Evolutionary conservation across 2,888 invertebrate species (phyloP), one percentile per base, ranked within the genome.

Genomic region (Sphecodes monilicornis): DNA sequence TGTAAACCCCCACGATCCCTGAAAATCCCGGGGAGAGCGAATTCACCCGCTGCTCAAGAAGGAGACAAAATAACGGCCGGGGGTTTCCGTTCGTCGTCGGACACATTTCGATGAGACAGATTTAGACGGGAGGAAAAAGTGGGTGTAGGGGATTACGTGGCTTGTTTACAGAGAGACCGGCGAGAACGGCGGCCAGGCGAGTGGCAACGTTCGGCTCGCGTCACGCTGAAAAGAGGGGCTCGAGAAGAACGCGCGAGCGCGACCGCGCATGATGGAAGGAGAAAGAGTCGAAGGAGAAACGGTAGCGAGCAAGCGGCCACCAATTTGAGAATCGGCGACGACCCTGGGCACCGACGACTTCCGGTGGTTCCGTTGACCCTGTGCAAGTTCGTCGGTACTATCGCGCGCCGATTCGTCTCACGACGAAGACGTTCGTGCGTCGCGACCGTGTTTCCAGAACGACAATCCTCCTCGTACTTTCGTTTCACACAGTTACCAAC

Each of bases 341-440:
- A 89, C 88, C 88, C 88, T 88, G 88, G 88, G 90, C 92, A 91
- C 90, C 91, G 91, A 90, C 91, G 92, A 93, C 93, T 94, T 94
- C 93, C 94, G 93, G 93, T 90, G 93, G 94, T 90, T 93, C 91
- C 94, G 91, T 94, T 93, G 94, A 94, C 93, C 94, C 92, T 93
- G 91, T 82, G 80, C 80, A 78, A 86, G 90, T 88, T 88, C 81
- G 83, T 90, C 86, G 68, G 11, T n/a, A 4, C 36, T 22, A 26
- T 36, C 22, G 22, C 22, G 36, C 66, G n/a, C 36, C 64, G 39
- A 11, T 11, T 11, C 39, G 22, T 22, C 22, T 36, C 66, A 1
- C n/a, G 54, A 11, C 54, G 54, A 54, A 54, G 54, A n/a, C 54
- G n/a, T n/a, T n/a, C 54, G 54, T 11, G 41, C 8, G 41, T 50